phyloP scores from a whole-genome alignment of 2,113 vertebrate species.

The Natator depressus region DNA sequence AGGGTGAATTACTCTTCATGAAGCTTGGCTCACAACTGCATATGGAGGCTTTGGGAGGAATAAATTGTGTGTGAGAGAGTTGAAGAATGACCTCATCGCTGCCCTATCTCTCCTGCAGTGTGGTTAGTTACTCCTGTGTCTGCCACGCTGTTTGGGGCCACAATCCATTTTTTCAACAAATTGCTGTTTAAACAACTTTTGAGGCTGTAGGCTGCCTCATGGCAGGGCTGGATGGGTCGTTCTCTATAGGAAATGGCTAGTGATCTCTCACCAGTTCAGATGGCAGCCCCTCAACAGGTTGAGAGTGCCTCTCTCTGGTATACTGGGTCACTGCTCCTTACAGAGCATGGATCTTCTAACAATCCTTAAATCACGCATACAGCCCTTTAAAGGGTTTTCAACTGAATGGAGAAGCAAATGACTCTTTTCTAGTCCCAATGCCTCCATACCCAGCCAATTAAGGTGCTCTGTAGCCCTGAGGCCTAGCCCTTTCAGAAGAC shows the following conservation, averaged over 20 bases:
- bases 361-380: neutral
- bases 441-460: neutral
- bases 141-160: neutral
- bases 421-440: neutral
- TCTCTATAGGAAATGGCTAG: neutral
- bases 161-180: neutral
- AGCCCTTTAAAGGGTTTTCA: neutral
- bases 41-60: fast-evolving
- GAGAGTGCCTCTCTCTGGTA: neutral
- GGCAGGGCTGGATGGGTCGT: neutral
- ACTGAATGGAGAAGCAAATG: neutral
- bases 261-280: neutral
- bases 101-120: fast-evolving
- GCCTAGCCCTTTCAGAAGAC: neutral
- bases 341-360: neutral
- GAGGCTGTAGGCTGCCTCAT: neutral
- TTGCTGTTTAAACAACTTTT: fast-evolving
- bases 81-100: neutral
- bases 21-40: fast-evolving
- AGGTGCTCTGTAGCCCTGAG: neutral
- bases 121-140: neutral
- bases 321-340: neutral
- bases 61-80: fast-evolving
- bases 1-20: neutral
- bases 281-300: neutral